Evolutionary conservation across 2,888 invertebrate species (phyloP).

Genomic region (Watsonalla cultraria): DNA sequence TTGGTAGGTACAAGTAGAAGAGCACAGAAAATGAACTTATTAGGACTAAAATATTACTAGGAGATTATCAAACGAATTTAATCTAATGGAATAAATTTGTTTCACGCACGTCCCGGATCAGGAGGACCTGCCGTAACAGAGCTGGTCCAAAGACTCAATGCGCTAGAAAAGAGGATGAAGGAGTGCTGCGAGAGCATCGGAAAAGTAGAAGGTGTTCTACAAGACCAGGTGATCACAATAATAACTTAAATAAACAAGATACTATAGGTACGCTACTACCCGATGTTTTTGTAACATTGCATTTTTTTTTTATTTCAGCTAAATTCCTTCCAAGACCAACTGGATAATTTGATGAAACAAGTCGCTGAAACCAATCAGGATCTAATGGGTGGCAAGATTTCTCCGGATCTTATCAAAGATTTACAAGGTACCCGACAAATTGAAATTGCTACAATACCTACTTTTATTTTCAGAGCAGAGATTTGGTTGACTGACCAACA

Average conservation of each 20-base stretch:
- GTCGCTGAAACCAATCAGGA: constrained; percentile 29
- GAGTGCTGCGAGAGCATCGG: constrained; percentile 46
- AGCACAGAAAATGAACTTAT: no score
- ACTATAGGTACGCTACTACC: neutral
- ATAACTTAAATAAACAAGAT: neutral
- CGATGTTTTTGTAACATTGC: no score
- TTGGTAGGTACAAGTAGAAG: no score
- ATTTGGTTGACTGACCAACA: no score
- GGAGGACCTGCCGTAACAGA: constrained; percentile 10
- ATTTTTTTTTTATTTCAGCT: constrained; percentile 45
- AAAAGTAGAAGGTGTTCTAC: constrained; percentile 36
- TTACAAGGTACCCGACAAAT: constrained; percentile 53
- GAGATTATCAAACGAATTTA: no score
- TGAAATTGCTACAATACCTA: no score
- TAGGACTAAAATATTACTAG: no score
- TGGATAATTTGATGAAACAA: constrained; percentile 62
- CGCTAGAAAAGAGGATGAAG: constrained; percentile 45
- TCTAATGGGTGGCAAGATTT: constrained; percentile 30
- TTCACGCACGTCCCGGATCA: neutral
- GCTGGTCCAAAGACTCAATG: constrained; percentile 35
- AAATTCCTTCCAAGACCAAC: constrained; percentile 66
- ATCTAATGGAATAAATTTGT: no score
- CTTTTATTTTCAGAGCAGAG: no score
- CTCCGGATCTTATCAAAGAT: constrained; percentile 56
- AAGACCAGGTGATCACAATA: constrained; percentile 41